Evolutionary conservation across 2,797 vertebrate genomes (phyloP).

Genomic region (Sebastes vulpes): DNA sequence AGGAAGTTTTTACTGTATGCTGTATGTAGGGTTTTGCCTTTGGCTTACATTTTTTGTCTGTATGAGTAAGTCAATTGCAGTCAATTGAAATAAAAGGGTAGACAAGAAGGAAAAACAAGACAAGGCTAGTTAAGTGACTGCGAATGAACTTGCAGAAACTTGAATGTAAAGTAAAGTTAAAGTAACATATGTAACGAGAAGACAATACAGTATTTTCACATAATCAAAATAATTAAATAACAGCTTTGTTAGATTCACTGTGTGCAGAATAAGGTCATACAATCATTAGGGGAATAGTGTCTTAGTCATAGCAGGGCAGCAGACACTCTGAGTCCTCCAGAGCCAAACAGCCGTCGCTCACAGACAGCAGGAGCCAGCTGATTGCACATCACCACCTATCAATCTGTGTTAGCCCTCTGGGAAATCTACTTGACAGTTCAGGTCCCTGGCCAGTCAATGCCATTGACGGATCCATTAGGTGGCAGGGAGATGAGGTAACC

Average conservation of each 20-base stretch:
- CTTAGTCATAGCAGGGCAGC: not conserved
- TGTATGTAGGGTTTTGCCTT: not conserved
- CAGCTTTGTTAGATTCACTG: not conserved
- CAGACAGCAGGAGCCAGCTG: not conserved
- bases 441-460: constrained; percentile 24
- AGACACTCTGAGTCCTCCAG: not conserved
- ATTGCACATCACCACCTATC: constrained; percentile 16
- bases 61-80: not conserved
- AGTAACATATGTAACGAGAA: not conserved
- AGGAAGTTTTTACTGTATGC: not conserved
- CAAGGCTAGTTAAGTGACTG: not conserved
- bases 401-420: constrained; percentile 37
- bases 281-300: not conserved
- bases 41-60: not conserved
- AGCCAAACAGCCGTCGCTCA: constrained; percentile 5
- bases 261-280: not conserved
- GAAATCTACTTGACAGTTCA: constrained; percentile 45
- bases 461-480: constrained; percentile 45
- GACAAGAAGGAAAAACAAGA: not conserved
- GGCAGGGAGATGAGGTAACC: constrained; percentile 20
- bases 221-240: not conserved
- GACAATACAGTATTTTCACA: not conserved
- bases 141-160: not conserved
- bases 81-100: not conserved
- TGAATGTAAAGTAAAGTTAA: not conserved